Evolutionary conservation across 2,888 invertebrate genomes (phyloP).

Genomic region (Scaptomyza flava): DNA sequence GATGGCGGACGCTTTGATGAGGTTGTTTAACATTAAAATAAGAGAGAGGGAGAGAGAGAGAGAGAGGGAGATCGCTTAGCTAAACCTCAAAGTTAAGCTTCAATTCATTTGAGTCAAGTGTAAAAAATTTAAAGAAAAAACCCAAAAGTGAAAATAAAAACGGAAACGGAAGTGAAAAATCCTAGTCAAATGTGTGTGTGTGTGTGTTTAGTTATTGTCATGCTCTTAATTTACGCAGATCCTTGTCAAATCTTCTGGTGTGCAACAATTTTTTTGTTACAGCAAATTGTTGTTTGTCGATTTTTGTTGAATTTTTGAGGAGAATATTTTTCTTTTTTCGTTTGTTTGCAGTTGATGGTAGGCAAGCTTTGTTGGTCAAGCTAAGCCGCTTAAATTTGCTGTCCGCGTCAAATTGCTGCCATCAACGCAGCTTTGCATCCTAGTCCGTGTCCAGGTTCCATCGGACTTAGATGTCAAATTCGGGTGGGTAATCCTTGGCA

Average conservation of each 20-base stretch:
- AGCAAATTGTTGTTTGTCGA: conserved; percentile 26
- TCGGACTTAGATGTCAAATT: conserved; percentile 53
- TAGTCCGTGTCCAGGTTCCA: conserved; percentile 3
- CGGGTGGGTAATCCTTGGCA: conserved; percentile 37
- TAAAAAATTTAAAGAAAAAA: too few species aligned
- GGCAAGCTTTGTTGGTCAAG: conserved; percentile 66
- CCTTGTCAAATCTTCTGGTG: conserved; percentile 45
- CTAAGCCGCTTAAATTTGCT: conserved; percentile 75
- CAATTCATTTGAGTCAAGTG: background rate
- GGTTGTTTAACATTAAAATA: too few species aligned
- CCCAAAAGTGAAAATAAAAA: background rate
- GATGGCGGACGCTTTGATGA: too few species aligned
- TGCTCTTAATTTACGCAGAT: conserved; percentile 44
- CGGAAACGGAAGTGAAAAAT: background rate
- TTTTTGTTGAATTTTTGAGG: background rate
- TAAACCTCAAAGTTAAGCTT: background rate
- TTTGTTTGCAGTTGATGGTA: conserved; percentile 28
- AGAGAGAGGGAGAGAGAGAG: background rate
- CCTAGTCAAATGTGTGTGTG: background rate
- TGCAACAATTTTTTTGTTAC: conserved; percentile 32
- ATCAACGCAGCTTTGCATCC: conserved; percentile 68
- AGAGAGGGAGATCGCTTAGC: background rate
- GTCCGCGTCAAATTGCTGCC: conserved; percentile 72
- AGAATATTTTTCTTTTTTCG: background rate
- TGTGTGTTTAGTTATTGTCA: background rate